Evolutionary conservation across 2,113 vertebrate species (phyloP).

Genomic region (Phalacrocorax aristotelis): DNA sequence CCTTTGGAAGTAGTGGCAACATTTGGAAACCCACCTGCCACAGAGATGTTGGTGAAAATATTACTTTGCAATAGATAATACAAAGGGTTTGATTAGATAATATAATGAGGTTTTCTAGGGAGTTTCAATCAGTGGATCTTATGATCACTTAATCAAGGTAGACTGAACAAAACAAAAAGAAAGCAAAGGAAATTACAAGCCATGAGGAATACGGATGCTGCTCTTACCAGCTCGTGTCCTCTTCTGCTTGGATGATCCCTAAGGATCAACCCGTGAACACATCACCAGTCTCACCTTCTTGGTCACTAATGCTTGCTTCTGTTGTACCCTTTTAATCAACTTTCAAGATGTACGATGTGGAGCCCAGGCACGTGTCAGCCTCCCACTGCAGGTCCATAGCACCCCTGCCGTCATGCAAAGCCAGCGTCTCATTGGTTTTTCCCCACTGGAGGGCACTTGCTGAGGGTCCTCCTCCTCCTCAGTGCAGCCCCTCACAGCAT

Average conservation of each 20-base stretch:
- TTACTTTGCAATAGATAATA: not conserved
- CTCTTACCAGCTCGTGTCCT: not conserved
- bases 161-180: not conserved
- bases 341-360: rapidly evolving
- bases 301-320: not conserved
- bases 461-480: not conserved
- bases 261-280: not conserved
- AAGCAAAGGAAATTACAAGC: not conserved
- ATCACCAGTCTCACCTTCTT: not conserved
- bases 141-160: not conserved
- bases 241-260: not conserved
- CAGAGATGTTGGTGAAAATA: not conserved
- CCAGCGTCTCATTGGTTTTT: rapidly evolving
- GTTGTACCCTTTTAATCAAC: not conserved
- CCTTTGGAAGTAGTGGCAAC: not conserved
- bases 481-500: not conserved
- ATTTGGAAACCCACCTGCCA: not conserved
- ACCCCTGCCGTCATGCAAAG: not conserved
- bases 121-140: not conserved
- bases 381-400: not conserved
- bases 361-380: rapidly evolving
- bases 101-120: not conserved
- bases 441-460: not conserved
- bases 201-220: not conserved
- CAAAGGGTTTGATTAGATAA: not conserved